Conservation (phyloP, 2,888 invertebrate species). For the Boloria selene region DNA sequence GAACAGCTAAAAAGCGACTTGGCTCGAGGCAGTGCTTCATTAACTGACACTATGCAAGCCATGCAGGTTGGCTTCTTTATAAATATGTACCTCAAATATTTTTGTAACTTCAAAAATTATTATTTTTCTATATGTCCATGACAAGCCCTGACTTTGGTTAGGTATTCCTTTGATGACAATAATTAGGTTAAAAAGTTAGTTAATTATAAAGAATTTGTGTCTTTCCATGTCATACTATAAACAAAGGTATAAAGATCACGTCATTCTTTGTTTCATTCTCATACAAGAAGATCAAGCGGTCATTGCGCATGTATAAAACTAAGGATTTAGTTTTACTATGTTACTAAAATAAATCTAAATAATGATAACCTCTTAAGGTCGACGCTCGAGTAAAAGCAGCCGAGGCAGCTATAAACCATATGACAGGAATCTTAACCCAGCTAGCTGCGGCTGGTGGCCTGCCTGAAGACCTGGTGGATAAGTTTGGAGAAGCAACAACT, state of each 20-base stretch:
- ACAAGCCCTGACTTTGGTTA: too few species aligned
- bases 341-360: too few species aligned
- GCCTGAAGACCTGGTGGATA: slow-evolving; percentile 47
- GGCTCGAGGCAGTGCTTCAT: slow-evolving; percentile 58
- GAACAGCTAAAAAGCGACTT: slow-evolving; percentile 55
- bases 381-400: slow-evolving; percentile 57
- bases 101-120: too few species aligned
- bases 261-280: too few species aligned
- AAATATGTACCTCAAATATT: background rate
- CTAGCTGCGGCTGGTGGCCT: slow-evolving; percentile 53
- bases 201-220: too few species aligned
- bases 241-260: too few species aligned
- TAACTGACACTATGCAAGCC: slow-evolving; percentile 67
- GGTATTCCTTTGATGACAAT: too few species aligned
- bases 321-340: too few species aligned
- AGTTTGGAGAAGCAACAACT: slow-evolving; percentile 50
- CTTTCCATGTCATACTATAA: too few species aligned
- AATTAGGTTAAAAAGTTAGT: too few species aligned
- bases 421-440: slow-evolving; percentile 56
- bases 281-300: too few species aligned
- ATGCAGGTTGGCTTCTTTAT: slow-evolving; percentile 58
- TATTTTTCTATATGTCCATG: too few species aligned
- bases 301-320: background rate
- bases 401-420: slow-evolving; percentile 53
- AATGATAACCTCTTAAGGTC: slow-evolving; percentile 44